A percentile compares a stretch with the other conserved stretches of the same genome.
These are phyloP conservation scores for Aegithalos caudatus DNA, from an alignment of 2,113 vertebrate genomes.

Conservation along the genomic window DNA sequence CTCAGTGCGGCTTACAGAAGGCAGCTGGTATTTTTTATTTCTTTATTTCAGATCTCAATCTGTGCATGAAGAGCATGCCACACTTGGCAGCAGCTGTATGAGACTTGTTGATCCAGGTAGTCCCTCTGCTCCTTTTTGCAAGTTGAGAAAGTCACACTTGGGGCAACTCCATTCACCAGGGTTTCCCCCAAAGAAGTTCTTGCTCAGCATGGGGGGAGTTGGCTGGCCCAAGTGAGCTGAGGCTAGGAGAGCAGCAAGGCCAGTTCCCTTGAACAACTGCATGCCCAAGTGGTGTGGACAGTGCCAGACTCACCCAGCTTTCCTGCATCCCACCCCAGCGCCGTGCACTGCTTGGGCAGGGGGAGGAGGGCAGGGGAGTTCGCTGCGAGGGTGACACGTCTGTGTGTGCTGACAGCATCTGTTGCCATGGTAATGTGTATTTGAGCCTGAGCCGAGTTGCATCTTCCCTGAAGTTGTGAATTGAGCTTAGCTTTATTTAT, in stretches of 20 bases:
- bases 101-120: background rate
- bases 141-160: background rate
- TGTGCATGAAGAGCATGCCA: background rate
- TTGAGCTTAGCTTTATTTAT: conserved; percentile 70
- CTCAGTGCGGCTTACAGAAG: background rate
- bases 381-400: conserved; percentile 6
- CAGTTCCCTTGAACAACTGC: background rate
- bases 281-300: background rate
- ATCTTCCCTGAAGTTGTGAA: conserved; percentile 66
- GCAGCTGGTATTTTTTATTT: background rate
- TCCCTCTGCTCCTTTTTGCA: background rate
- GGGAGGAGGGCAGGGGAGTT: background rate
- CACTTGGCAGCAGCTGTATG: background rate
- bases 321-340: background rate
- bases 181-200: background rate
- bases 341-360: background rate
- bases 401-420: conserved; percentile 28
- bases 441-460: conserved; percentile 25
- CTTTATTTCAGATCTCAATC: background rate
- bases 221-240: background rate
- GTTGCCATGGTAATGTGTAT: conserved; percentile 69
- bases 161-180: background rate
- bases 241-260: background rate
- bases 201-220: background rate
- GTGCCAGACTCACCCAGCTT: background rate